Percentiles rank a stretch among this genome's conserved stretches.
Evolutionary conservation across 2,888 invertebrate genomes (phyloP).

Genomic region (Agrilus biguttatus): DNA sequence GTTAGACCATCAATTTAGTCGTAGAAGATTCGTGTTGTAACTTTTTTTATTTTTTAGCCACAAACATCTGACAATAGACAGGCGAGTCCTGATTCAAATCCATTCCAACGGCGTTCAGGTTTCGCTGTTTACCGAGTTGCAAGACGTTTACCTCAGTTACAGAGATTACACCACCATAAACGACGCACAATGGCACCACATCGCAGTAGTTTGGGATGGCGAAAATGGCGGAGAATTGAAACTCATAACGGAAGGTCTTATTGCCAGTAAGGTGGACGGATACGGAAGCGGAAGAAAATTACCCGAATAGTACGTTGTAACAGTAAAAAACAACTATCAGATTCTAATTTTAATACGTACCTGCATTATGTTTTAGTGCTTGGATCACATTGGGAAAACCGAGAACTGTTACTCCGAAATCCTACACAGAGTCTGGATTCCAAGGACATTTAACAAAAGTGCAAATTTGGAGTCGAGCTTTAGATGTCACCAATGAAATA

Average conservation of each 20-base stretch:
- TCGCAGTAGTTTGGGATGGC: slow-evolving; percentile 90
- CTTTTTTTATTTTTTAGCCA: slow-evolving; percentile 41
- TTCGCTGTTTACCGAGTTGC: slow-evolving; percentile 74
- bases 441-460: slow-evolving; percentile 89
- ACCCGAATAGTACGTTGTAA: slow-evolving; percentile 58
- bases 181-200: slow-evolving; percentile 94
- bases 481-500: slow-evolving; percentile 83
- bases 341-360: neutral
- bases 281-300: slow-evolving; percentile 71
- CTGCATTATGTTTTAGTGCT: slow-evolving; percentile 42
- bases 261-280: slow-evolving; percentile 82
- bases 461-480: slow-evolving; percentile 83
- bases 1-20: slow-evolving; percentile 10
- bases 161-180: slow-evolving; percentile 86
- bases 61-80: slow-evolving; percentile 60
- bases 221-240: slow-evolving; percentile 71
- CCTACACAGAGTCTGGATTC: slow-evolving; percentile 82
- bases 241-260: slow-evolving; percentile 88
- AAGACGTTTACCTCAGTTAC: slow-evolving; percentile 82
- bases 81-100: slow-evolving; percentile 75
- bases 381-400: slow-evolving; percentile 90
- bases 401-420: slow-evolving; percentile 63
- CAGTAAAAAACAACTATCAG: slow-evolving; percentile 9
- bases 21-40: neutral
- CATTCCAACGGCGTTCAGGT: slow-evolving; percentile 89